Base-by-base conservation (phyloP, 2,797 vertebrate species). In the Sebastes umbrosus region DNA sequence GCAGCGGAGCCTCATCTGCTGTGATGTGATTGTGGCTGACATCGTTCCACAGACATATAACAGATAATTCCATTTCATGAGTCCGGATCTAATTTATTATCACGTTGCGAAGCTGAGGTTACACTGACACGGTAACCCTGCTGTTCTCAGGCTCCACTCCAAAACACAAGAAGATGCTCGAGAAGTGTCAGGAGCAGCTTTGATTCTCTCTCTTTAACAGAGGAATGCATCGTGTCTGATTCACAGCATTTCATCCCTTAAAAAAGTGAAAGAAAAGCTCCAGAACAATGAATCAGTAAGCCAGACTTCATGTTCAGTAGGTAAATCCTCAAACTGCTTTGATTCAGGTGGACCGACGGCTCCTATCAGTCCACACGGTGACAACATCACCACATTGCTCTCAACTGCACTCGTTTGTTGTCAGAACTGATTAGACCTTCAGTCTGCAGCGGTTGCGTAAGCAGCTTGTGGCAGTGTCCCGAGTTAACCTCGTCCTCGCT, bases 21-120 rank as follows among this genome's bases (percentile, higher is more conserved):
- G n/a, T 69, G 75, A 77, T 46, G 75, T 59, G 73, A 78, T 83
- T 16, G 18, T 20, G 43, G 27, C 60, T 73, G 73, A 80, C 77
- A 36, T 77, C 4, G 50, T 12, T 70, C 65, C 69, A 18, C 3
- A 50, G 77, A 72, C 59, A 72, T 34, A 25, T 36, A 32, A 46
- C n/a, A 14, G 6, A 69, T 64, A 65, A 79, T 79, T 69, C 14
- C 18, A 82, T 78, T 82, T 75, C 7, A 43, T 36, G 75, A 68
- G 46, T 82, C 22, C 70, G 59, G 73, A 79, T 83, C 59, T 52
- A 73, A 79, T 75, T 70, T 68, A 39, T 39, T 2, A 66, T 9
- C 46, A 16, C 31, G 69, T 43, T 39, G 18, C 6, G 24, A 59
- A 54, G 58, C 31, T 11, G 64, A 60, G 29, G 58, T 25, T n/a